Base-by-base conservation (phyloP, 2,888 invertebrate genomes). In the Lepidonotus clava region DNA sequence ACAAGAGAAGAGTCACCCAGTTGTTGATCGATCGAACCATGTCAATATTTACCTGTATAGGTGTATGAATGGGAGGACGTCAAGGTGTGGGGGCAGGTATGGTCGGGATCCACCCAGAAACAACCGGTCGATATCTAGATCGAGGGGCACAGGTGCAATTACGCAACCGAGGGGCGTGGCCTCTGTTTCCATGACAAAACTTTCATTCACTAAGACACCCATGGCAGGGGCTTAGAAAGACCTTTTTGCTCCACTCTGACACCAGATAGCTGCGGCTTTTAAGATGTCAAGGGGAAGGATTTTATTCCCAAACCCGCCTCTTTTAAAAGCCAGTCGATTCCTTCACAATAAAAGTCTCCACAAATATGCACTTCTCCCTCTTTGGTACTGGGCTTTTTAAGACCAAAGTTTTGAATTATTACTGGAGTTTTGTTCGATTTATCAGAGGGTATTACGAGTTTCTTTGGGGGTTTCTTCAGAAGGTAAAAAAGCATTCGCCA, bases 391-490 rank as follows among this genome's bases (percentile, higher is more conserved):
- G 28, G 4, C 61, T 61, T 61, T 61, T 61, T 61, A n/a, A 61
- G 11, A 14, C 28, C 28, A 61, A 61, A 61, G 61, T 61, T 61
- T 61, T 61, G 61, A 61, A 71, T 71, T 71, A 38, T 38, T 18
- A 34, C 71, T 14, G 2, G 5, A 11, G 36, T 18, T 8, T 8
- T n/a, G 11, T 0, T 21, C 1, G 71, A 38, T 71, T 71, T 71
- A 71, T 71, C 71, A n/a, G n/a, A 18, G 34, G 18, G 71, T 71
- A 71, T 71, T 71, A 61, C 61, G 24, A 36, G 71, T 71, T 71
- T 71, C 71, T 71, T 71, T 66, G 34, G 14, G 8, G 71, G 38
- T 6, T 6, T 8, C 36, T 5, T n/a, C n/a, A n/a, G n/a, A n/a
- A n/a, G 61, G 11, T 61, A 61, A 61, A 61, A 61, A 61, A n/a